These are phyloP conservation scores for Mormyrops attenuatus DNA, from an alignment of 2,797 vertebrate genomes.

Conservation along the genomic window DNA sequence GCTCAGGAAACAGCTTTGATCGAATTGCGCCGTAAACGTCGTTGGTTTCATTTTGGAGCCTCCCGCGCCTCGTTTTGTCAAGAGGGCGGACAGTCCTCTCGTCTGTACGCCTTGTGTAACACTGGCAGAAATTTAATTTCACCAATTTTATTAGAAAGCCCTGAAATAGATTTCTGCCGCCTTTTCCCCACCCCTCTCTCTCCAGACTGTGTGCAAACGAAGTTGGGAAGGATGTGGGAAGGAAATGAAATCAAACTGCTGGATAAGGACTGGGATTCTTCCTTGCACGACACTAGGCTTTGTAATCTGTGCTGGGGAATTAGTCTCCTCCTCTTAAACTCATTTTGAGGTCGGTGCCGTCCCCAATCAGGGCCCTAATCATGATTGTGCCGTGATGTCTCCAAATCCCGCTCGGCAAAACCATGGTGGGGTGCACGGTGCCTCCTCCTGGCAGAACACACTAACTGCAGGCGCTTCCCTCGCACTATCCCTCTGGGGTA, in stretches of 20 bases:
- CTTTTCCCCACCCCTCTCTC: background rate
- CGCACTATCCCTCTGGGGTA: background rate
- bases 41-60: background rate
- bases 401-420: background rate
- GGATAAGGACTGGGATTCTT: background rate
- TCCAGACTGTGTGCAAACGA: background rate
- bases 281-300: background rate
- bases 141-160: constrained; percentile 15
- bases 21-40: background rate
- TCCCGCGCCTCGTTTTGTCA: background rate
- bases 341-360: background rate
- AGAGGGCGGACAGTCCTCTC: background rate
- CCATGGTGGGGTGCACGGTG: background rate
- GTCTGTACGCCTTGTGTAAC: background rate
- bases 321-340: background rate
- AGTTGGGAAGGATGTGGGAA: background rate
- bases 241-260: background rate
- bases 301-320: background rate
- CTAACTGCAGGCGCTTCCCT: background rate
- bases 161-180: background rate
- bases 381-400: background rate
- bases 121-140: constrained; percentile 6
- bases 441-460: background rate
- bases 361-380: background rate
- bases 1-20: background rate